Conservation (phyloP, 2,113 vertebrate genomes). For the Orthonyx spaldingii region DNA sequence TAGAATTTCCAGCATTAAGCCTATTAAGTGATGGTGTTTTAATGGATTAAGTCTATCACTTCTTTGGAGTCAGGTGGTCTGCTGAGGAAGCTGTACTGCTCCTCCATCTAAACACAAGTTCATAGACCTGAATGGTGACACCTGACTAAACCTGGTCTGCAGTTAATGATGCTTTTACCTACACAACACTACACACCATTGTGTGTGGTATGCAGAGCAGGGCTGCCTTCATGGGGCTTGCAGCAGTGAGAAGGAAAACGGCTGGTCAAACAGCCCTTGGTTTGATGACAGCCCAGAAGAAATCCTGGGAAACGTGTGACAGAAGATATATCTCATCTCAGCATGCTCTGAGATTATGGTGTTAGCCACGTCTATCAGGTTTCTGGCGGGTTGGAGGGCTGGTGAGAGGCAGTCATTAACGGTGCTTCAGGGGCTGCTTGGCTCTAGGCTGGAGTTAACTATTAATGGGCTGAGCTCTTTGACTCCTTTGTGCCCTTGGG, state of each 20-base stretch:
- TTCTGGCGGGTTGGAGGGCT: not conserved
- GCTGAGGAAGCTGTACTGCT: not conserved
- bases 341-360: not conserved
- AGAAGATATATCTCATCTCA: not conserved
- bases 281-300: not conserved
- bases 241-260: not conserved
- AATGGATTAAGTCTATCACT: not conserved
- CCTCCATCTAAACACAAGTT: not conserved
- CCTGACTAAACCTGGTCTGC: not conserved
- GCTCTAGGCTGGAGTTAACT: slow-evolving; percentile 41
- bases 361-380: slow-evolving; percentile 16
- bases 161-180: not conserved
- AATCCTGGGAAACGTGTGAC: not conserved
- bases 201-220: not conserved
- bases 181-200: fast-evolving
- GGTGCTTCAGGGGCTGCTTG: slow-evolving; percentile 13
- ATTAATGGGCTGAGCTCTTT: slow-evolving; percentile 48
- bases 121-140: not conserved
- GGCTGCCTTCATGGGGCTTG: not conserved
- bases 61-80: not conserved
- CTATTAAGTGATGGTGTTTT: not conserved
- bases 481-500: slow-evolving; percentile 47
- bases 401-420: not conserved
- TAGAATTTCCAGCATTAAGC: not conserved
- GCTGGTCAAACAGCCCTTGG: not conserved